Evolutionary conservation across 2,797 vertebrate genomes (phyloP), one percentile per base, ranked within the genome.

Genomic region (Coregonus ussuriensis): DNA sequence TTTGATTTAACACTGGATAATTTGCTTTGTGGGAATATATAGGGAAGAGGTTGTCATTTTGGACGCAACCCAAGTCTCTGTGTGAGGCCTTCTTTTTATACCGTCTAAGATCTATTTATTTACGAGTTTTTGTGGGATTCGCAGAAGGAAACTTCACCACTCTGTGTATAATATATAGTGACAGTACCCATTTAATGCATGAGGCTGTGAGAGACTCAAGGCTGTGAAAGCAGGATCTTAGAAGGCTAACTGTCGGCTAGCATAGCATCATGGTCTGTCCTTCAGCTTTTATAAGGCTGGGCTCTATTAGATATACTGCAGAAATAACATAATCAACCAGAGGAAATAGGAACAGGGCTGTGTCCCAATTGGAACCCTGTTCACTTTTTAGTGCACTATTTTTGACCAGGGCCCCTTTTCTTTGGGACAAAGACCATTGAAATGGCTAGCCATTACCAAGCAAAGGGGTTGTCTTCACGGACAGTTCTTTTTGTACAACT

Each of bases 31-130:
- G 1, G 2, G 15, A 63, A 25, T 63, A 62, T 62, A 62, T 16
- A 62, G 7, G n/a, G 9, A n/a, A 25, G 21, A 63, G 6, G 59
- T 62, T n/a, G n/a, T 21, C 59, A 62, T 6, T 62, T 62, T 62
- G 21, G 56, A 62, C n/a, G 2, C 59, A 25, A 3, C 59, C 4
- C 7, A 16, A 62, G 7, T 21, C 6, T 6, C 59, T 21, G 9
- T 63, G n/a, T 29, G 88, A 87, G 77, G n/a, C 62, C 74, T 84
- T 75, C 52, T 51, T 53, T 71, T 25, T 2, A 16, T 25, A n/a
- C 89, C 84, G 72, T 68, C 3, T 14, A 29, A 87, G 78, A 81
- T 82, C 6, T 3, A 80, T 87, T 83, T 85, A 81, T 83, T 86
- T 83, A 81, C 83, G 77, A 76, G 84, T 3, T 7, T 9, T 25